Evolutionary conservation across 2,113 vertebrate genomes (phyloP), one percentile per base, ranked within the genome.

Genomic region (Phylloscopus trochiloides): DNA sequence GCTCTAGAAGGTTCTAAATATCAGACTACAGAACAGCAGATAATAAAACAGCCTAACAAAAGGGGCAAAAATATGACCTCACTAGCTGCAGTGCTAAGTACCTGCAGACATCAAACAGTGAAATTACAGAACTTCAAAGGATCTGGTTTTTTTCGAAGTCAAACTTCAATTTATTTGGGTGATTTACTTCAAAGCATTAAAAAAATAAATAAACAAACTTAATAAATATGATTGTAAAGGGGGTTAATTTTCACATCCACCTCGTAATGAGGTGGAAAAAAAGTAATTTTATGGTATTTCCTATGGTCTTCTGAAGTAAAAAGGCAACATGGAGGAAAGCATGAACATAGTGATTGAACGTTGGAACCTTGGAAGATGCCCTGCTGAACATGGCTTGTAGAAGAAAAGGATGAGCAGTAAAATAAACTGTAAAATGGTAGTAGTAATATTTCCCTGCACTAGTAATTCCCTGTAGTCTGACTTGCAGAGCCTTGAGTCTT

Each of bases 391-490:
- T 31, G 26, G 21, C 25, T 65, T 26, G 22, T 26, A 31, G 36
- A 81, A 68, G 31, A 40, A 40, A 87, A 68, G 6, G 6, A 18
- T 48, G 4, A 85, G 13, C 20, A 67, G 15, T 63, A 73, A 74
- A n/a, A 75, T 8, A 55, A 57, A 54, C 5, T 0, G 0, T 38
- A 43, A 68, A 80, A 63, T 21, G 4, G 9, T 29, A 19, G 6
- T 22, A 32, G 6, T 32, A 51, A 19, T 51, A 51, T 38, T 48
- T 48, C 10, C 4, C 7, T 34, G 14, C 10, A 32, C 20, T 32
- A 36, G 25, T 38, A 77, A 61, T 66, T 65, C 24, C 14, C 16
- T 1, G 0, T 14, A 55, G 17, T 40, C 21, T 74, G 28, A 40
- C 29, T 45, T 45, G 38, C 42, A 73, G 3, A 84, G 6, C 11